Evolutionary conservation across 2,888 invertebrate genomes (phyloP), one percentile per base, ranked within the genome.

Genomic region (Spilarctia lutea): DNA sequence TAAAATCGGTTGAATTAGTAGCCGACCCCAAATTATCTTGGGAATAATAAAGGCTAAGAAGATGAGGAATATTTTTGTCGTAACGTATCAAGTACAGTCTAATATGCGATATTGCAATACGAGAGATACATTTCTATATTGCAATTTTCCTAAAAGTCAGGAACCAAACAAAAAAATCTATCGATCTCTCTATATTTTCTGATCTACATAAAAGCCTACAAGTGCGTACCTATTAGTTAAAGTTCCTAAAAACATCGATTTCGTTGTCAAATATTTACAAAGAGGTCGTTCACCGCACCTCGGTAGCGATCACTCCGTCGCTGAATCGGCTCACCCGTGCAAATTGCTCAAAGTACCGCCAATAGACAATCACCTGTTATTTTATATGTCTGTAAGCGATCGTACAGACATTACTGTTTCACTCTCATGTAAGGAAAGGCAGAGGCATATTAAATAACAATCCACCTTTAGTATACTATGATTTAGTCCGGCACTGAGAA

Each of bases 271-370:
- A 33, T 33, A 33, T 35, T 63, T 10, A 24, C 11, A 60, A 52
- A 65, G 24, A 48, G 69, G 27, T 52, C 65, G 39, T 69, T 63
- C 42, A 74, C 69, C 69, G 24, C 18, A 27, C 30, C 52, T 65
- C 42, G 39, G 24, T 18, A 35, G 27, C 35, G 63, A 63, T 63
- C 63, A 63, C 18, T 30, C 48, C 27, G 52, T 60, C 74, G 42
- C 39, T 56, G 20, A 39, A n/a, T 63, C 20, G 66, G 30, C 70
- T 65, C 27, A 35, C 24, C n/a, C 52, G 63, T 76, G 81, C 85
- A 88, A 90, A 90, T 90, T 90, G 89, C 85, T 87, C 88, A 89
- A 90, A 90, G 90, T 85, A 84, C 81, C 73, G 73, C 66, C 80
- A 72, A 80, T 82, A 82, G 77, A 79, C 88, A 88, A 89, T 89